Evolutionary conservation across 2,113 vertebrate species (phyloP), one percentile per base, ranked within the genome.

Genomic region (Desmodus rotundus): DNA sequence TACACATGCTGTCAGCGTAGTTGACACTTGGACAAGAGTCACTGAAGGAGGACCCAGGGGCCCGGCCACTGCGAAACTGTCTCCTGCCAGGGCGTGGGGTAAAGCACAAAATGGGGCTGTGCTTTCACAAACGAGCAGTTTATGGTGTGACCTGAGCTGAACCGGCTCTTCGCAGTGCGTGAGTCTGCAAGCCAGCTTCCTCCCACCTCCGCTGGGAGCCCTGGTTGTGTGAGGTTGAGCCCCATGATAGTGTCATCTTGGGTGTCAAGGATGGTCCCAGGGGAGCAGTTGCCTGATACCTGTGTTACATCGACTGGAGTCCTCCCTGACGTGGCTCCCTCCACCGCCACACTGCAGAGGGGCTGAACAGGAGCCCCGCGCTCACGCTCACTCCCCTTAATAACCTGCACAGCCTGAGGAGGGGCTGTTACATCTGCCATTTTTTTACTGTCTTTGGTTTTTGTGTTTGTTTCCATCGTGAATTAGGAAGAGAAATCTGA

Each of bases 401-500:
- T 50, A 5, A 16, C 14, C 5, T 50, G 28, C 36, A n/a, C 6
- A 76, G 28, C 19, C 33, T 10, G 26, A 68, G 41, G 70, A 22
- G 58, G 22, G 36, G 63, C 19, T 4, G 72, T 92, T 43, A 19
- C 63, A 4, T 31, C 2, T 11, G 14, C 19, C 26, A 12, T 68
- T 61, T 58, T 58, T 31, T 74, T 22, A 12, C 72, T 17, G 0
- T 45, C 28, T 43, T 72, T 73, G 22, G 17, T 31, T 43, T 94
- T 74, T 86, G 7, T 50, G 47, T 86, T 94, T 85, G n/a, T 89
- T 89, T 86, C 38, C 3, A 43, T 61, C 5, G 5, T 50, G 77
- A 77, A 90, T 92, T 74, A 74, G 73, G 22, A 91, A 74, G 70
- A 90, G 36, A 88, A 91, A 63, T 87, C 28, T 58, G 24, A 91